A percentile compares a stretch with the other conserved stretches of the same genome.
Conservation (phyloP, 2,888 invertebrate genomes). For the Tortrix viridana region DNA sequence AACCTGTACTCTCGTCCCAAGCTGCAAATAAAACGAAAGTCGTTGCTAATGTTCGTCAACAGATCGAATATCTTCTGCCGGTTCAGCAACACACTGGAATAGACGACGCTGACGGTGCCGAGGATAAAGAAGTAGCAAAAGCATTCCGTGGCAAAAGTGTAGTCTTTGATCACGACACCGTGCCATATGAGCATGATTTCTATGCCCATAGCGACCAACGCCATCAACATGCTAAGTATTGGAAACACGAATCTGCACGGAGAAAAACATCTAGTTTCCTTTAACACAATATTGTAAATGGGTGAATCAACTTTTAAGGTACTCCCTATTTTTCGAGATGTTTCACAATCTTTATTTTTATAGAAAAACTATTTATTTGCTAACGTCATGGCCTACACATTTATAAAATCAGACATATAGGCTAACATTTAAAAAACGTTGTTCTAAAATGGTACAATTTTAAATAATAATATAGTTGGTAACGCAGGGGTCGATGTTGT, state of each 20-base stretch:
- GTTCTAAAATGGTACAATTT: too few species aligned
- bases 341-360: too few species aligned
- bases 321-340: too few species aligned
- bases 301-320: too few species aligned
- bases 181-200: conserved; percentile 53
- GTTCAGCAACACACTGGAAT: conserved; percentile 48
- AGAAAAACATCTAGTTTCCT: too few species aligned
- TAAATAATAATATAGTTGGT: too few species aligned
- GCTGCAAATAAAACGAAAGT: conserved; percentile 56
- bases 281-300: too few species aligned
- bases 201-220: conserved; percentile 45
- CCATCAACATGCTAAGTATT: conserved; percentile 40
- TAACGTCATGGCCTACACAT: too few species aligned
- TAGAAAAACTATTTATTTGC: too few species aligned
- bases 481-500: too few species aligned
- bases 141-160: conserved; percentile 61
- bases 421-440: too few species aligned
- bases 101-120: conserved; percentile 51
- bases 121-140: conserved; percentile 63
- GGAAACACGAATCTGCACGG: conserved; percentile 63
- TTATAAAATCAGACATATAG: too few species aligned
- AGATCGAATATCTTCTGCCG: conserved; percentile 48
- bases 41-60: conserved; percentile 56
- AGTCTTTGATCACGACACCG: conserved; percentile 51
- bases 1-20: conserved; percentile 58